These are phyloP conservation scores for Columba guinea DNA, from an alignment of 2,797 vertebrate species.

Conservation along the genomic window DNA sequence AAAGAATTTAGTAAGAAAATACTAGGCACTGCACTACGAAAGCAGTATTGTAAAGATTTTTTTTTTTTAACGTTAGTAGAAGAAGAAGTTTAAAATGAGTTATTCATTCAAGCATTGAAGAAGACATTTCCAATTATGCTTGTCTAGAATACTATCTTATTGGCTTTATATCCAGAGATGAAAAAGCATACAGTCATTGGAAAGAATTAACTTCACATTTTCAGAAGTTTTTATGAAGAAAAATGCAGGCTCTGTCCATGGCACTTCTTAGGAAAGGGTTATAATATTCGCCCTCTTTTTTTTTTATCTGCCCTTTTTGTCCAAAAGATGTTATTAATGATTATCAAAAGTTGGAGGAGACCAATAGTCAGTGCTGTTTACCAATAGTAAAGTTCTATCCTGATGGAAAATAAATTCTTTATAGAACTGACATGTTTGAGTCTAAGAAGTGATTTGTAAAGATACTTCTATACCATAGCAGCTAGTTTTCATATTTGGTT, in stretches of 20 bases:
- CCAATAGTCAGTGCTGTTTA: background rate
- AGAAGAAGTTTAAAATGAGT: background rate
- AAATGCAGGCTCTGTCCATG: background rate
- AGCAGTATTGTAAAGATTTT: background rate
- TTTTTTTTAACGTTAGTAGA: background rate
- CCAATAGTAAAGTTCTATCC: background rate
- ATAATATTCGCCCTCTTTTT: background rate
- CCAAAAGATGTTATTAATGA: background rate
- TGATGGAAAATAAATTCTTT: background rate
- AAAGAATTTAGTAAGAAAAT: background rate
- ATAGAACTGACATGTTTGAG: background rate
- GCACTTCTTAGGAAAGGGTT: background rate
- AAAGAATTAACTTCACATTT: background rate
- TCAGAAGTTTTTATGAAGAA: background rate
- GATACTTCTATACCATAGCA: background rate
- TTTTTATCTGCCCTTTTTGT: background rate
- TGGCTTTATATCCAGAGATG: background rate
- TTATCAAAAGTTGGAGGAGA: background rate
- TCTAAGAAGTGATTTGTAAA: background rate
- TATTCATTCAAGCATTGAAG: background rate
- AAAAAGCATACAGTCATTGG: background rate
- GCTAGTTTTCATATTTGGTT: background rate
- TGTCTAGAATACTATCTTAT: background rate
- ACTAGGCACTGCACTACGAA: background rate
- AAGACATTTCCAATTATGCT: background rate